Base-by-base conservation (phyloP, 2,888 invertebrate genomes). In the Coronaproctus castanopsis region DNA sequence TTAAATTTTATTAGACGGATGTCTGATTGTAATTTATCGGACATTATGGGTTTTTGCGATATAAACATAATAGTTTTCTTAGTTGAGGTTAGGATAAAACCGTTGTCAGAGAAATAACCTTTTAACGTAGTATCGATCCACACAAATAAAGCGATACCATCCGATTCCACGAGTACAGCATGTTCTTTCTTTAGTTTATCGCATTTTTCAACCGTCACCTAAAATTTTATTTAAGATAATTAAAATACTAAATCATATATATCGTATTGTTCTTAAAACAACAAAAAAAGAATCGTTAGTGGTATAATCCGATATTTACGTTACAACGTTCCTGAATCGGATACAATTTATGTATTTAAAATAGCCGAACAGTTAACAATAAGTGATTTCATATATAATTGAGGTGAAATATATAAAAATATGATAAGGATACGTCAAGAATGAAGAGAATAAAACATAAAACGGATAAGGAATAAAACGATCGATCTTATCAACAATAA, bases 61-160 rank as follows among this genome's bases (percentile, higher is more conserved):
- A 24, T 36, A 21, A 55, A 55, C 19, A 22, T 21, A 14, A 59
- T 48, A 21, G 18, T 19, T n/a, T 59, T 55, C 1, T 21, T 49
- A 10, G 62, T 52, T 14, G 55, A 52, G 1, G 63, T 57, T 64
- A 66, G 64, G 21, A 63, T 64, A 57, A 88, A 81, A 0, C 88
- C 89, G 71, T 90, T 88, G 65, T 85, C 81, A 1, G 81, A 80
- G 70, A 88, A 88, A 61, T 71, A 73, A 1, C 88, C 88, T 67
- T 69, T 51, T 74, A 68, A 56, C 2, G 69, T 71, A 0, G 77
- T 69, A 63, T 83, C 82, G 21, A 85, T 69, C 82, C 83, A 85
- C 1, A 85, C 77, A 70, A 85, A 87, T 5, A 81, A 71, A 1
- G 82, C 78, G 48, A 82, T 73, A 1, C 74, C 73, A 63, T 79